Percentiles rank a stretch among this genome's conserved stretches.
These are phyloP conservation scores for Poecile montanus DNA, from an alignment of 2,797 vertebrate species.

Conservation along the genomic window DNA sequence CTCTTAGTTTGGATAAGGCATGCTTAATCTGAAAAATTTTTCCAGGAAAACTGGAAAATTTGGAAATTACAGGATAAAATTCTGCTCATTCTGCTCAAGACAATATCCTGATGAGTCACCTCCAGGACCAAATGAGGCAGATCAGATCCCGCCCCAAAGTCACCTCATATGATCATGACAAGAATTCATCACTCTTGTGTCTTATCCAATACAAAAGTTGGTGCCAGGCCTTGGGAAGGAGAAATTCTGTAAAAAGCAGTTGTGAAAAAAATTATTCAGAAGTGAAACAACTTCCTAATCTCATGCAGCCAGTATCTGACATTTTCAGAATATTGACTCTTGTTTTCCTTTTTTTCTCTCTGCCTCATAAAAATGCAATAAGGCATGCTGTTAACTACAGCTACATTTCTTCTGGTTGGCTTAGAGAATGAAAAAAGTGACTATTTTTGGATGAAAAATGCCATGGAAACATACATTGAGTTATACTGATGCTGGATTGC, in stretches of 20 bases:
- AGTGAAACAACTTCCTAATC: neutral
- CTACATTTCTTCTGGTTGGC: neutral
- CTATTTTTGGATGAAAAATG: slow-evolving; percentile 2
- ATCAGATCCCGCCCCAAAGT: neutral
- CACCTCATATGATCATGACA: neutral
- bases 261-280: neutral
- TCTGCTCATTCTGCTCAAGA: neutral
- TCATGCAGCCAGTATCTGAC: neutral
- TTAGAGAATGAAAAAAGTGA: neutral
- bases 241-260: neutral
- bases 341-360: neutral
- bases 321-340: neutral
- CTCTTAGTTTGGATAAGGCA: neutral
- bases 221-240: neutral
- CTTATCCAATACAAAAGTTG: neutral
- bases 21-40: neutral
- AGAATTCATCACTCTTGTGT: neutral
- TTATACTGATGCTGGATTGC: neutral
- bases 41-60: neutral
- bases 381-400: neutral
- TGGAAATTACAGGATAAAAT: neutral
- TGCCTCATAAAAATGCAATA: neutral
- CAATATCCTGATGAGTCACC: neutral
- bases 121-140: neutral
- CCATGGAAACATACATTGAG: neutral